Conservation (phyloP, 1,140 invertebrate genomes). For the Drosophila athabasca region DNA sequence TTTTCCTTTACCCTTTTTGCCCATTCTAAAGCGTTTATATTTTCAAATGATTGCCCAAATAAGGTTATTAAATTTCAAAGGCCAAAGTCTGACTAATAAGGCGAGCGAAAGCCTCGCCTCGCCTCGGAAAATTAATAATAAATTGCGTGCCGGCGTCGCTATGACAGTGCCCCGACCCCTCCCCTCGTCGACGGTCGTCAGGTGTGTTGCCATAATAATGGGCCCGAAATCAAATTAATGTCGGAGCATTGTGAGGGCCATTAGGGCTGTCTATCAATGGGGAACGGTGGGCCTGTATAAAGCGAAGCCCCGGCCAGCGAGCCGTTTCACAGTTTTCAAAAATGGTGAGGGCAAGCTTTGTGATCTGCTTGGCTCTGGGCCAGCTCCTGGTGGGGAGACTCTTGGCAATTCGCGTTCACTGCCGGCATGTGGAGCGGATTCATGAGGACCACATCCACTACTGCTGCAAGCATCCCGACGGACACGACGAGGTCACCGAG, state of each 20-base stretch:
- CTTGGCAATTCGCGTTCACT: conserved; percentile 32
- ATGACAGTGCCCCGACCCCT: conserved; percentile 13
- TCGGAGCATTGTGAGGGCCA: conserved; percentile 25
- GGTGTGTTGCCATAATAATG: conserved; percentile 47
- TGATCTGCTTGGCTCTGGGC: conserved; percentile 19
- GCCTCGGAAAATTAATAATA: conserved; percentile 32
- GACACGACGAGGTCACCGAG: conserved; percentile 60
- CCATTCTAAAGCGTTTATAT: conserved; percentile 82
- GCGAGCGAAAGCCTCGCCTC: conserved; percentile 15
- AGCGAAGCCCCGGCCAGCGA: neutral
- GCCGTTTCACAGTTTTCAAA: neutral
- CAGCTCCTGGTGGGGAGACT: conserved; percentile 6
- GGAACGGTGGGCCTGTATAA: conserved; percentile 35
- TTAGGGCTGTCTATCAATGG: conserved; percentile 49
- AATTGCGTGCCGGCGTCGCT: conserved; percentile 28
- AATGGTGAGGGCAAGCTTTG: conserved; percentile 19
- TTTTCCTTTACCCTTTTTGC: conserved; percentile 88
- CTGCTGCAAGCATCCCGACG: conserved; percentile 72
- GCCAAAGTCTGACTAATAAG: conserved; percentile 56
- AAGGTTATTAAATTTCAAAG: conserved; percentile 63
- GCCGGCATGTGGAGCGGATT: conserved; percentile 48
- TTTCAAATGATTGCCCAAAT: conserved; percentile 27
- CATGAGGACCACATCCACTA: conserved; percentile 73
- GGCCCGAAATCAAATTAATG: conserved; percentile 41
- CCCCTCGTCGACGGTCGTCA: conserved; percentile 5